Percentiles rank a stretch among this genome's conserved stretches.
phyloP scores from a whole-genome alignment of 1,140 invertebrate genomes.

The Vanessa tameamea region DNA sequence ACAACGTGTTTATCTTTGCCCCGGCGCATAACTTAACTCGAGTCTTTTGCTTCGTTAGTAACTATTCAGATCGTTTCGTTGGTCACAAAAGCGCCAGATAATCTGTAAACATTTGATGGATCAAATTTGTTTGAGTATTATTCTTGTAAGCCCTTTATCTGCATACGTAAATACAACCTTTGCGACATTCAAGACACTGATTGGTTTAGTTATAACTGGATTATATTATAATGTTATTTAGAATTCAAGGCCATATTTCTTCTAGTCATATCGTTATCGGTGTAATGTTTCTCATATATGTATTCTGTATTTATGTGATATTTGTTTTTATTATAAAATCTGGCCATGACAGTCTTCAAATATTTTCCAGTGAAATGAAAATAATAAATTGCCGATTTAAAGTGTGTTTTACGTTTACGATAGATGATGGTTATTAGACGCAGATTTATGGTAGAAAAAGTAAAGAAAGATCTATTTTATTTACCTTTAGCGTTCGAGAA shows the following conservation, averaged over 20 bases:
- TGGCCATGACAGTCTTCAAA: no score
- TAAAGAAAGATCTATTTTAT: no score
- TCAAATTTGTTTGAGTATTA: background rate
- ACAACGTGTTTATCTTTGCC: slow-evolving; percentile 13
- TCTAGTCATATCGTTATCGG: no score
- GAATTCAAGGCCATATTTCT: background rate
- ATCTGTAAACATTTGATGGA: background rate
- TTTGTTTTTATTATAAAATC: no score
- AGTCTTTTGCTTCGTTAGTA: slow-evolving; percentile 6
- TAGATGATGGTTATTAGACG: no score
- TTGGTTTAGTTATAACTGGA: background rate
- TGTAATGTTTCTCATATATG: no score
- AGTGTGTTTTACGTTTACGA: no score
- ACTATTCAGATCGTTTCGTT: background rate
- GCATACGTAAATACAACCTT: background rate
- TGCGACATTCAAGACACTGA: background rate
- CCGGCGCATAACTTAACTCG: slow-evolving; percentile 7
- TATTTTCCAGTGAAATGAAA: no score
- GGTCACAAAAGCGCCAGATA: background rate
- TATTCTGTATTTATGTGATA: no score
- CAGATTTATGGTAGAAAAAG: no score
- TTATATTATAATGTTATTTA: background rate
- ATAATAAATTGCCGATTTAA: no score
- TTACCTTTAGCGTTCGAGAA: no score
- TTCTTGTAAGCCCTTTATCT: background rate